These are phyloP conservation scores for Atrichornis clamosus DNA, from an alignment of 2,113 vertebrate genomes.

Conservation along the genomic window DNA sequence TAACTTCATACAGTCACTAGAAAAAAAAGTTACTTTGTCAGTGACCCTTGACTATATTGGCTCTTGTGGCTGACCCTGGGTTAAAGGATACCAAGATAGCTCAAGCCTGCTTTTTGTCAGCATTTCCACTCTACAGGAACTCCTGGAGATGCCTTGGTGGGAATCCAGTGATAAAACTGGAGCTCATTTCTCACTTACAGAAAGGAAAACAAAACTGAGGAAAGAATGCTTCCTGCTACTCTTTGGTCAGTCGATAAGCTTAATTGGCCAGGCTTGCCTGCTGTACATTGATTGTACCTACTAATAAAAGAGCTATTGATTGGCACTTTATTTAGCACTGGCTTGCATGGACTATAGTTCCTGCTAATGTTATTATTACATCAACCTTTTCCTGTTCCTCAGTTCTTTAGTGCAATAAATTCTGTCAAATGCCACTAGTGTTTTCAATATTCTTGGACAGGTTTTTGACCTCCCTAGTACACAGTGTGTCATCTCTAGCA, in stretches of 20 bases:
- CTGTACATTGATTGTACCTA: conserved; percentile 82
- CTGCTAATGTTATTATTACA: conserved; percentile 80
- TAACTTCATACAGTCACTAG: neutral
- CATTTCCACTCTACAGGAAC: conserved; percentile 74
- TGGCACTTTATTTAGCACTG: conserved; percentile 81
- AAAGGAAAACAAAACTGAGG: conserved; percentile 80
- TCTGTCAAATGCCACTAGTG: conserved; percentile 63
- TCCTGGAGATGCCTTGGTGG: conserved; percentile 81
- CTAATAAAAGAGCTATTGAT: conserved; percentile 89
- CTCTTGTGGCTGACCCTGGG: conserved; percentile 67
- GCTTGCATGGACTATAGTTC: conserved; percentile 71
- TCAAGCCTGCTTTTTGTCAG: conserved; percentile 89
- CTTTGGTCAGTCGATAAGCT: conserved; percentile 78
- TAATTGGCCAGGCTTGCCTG: conserved; percentile 86
- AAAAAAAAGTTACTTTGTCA: neutral
- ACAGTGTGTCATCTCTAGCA: neutral
- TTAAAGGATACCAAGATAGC: conserved; percentile 82
- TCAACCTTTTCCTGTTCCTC: conserved; percentile 81
- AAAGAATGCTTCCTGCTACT: conserved; percentile 76
- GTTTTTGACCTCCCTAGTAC: neutral
- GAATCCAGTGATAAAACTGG: conserved; percentile 83
- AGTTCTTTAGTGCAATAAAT: conserved; percentile 78
- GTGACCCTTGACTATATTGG: conserved; percentile 35
- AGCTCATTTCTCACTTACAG: conserved; percentile 61
- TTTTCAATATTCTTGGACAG: neutral